Percentiles rank a stretch among this genome's conserved stretches.
Evolutionary conservation across 2,888 invertebrate species (phyloP).

Genomic region (Caenorhabditis uteleia): DNA sequence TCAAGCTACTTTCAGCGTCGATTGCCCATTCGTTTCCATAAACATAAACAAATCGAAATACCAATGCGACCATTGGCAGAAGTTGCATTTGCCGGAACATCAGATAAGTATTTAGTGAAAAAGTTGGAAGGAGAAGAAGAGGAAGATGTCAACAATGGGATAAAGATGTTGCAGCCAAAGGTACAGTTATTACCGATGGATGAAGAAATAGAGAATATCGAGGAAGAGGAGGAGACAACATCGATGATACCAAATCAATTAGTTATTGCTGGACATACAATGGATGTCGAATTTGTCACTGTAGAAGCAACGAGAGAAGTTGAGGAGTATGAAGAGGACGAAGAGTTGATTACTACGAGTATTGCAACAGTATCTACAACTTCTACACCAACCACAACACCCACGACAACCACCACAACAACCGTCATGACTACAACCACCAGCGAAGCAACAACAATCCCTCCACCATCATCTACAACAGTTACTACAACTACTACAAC

Average conservation of each 20-base stretch:
- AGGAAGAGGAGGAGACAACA: background rate
- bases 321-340: background rate
- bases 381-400: slow-evolving; percentile 5
- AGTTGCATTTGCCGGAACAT: slow-evolving; percentile 1
- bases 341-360: background rate
- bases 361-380: slow-evolving; percentile 1
- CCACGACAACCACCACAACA: slow-evolving; percentile 5
- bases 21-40: background rate
- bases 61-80: slow-evolving; percentile 45
- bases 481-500: background rate
- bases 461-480: slow-evolving; percentile 1
- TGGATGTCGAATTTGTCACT: slow-evolving; percentile 6
- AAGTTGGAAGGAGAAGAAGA: background rate
- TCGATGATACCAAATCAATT: too few species aligned
- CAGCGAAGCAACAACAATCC: background rate
- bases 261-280: slow-evolving; percentile 14
- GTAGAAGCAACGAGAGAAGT: background rate
- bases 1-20: background rate
- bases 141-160: background rate
- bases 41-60: slow-evolving; percentile 31
- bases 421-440: background rate
- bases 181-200: background rate
- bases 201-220: background rate
- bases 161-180: background rate
- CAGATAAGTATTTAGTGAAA: background rate